These are phyloP conservation scores for Caenorhabditis afra DNA, from an alignment of 2,888 invertebrate species.

Conservation along the genomic window DNA sequence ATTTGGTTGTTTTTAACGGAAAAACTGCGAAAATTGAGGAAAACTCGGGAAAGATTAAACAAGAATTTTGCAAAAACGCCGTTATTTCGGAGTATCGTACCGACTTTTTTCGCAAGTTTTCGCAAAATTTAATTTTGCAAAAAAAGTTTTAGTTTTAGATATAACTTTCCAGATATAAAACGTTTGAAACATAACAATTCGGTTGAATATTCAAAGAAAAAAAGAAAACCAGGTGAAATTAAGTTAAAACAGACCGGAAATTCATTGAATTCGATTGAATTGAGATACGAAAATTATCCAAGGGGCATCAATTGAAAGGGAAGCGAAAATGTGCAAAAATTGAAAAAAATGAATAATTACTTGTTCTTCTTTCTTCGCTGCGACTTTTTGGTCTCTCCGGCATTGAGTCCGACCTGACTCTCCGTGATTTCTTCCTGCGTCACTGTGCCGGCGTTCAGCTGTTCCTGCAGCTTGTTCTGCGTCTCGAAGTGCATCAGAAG, in stretches of 20 bases:
- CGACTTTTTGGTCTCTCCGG: constrained; percentile 25
- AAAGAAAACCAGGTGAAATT: background rate
- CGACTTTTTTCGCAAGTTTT: background rate
- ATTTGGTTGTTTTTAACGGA: too few relatives aligned
- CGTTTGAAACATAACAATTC: too few relatives aligned
- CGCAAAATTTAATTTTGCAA: background rate
- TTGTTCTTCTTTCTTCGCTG: constrained; percentile 43
- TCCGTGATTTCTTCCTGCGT: constrained; percentile 55
- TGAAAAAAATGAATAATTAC: background rate
- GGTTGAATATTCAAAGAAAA: too few relatives aligned
- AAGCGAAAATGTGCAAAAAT: constrained; percentile 5
- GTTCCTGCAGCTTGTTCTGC: constrained; percentile 83
- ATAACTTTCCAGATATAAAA: too few relatives aligned
- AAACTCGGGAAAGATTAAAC: background rate
- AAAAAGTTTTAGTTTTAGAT: too few relatives aligned
- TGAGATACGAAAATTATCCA: background rate
- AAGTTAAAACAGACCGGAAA: too few relatives aligned
- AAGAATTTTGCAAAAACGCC: too few relatives aligned
- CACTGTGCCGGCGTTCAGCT: constrained; percentile 51
- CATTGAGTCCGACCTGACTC: constrained; percentile 45
- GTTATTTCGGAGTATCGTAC: too few relatives aligned
- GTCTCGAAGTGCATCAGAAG: constrained; percentile 97
- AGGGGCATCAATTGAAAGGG: background rate
- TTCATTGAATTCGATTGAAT: background rate
- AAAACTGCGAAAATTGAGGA: background rate